phyloP scores from a whole-genome alignment of 2,888 invertebrate species.

The Abrostola triplasia region DNA sequence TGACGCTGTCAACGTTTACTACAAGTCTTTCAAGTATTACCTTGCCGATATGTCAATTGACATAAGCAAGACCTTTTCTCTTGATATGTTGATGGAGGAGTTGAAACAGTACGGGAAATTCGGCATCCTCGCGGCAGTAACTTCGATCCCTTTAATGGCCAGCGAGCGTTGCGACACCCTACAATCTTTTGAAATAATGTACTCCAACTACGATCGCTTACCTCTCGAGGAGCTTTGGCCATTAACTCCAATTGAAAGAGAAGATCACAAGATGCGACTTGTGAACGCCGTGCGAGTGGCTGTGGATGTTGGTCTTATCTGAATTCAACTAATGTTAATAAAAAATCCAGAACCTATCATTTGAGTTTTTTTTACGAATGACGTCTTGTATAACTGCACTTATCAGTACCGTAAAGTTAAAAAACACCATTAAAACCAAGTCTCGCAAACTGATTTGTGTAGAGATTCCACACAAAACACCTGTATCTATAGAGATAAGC shows the following conservation, averaged over 20 bases:
- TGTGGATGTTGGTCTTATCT: constrained; percentile 69
- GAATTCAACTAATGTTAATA: constrained; percentile 33
- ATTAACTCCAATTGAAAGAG: constrained; percentile 60
- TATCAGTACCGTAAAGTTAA: constrained; percentile 58
- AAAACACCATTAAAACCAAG: constrained; percentile 56
- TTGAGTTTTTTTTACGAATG: constrained; percentile 33
- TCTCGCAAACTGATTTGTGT: constrained; percentile 70
- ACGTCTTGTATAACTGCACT: constrained; percentile 48
- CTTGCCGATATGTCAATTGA: constrained; percentile 68
- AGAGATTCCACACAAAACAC: constrained; percentile 73
- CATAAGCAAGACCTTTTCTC: constrained; percentile 58
- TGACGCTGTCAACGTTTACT: constrained; percentile 64
- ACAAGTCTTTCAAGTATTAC: constrained; percentile 62
- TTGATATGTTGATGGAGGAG: constrained; percentile 63
- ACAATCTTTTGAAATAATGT: constrained; percentile 53
- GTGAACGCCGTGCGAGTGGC: constrained; percentile 66
- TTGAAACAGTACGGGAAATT: constrained; percentile 66
- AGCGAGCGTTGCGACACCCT: constrained; percentile 65
- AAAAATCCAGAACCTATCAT: constrained; percentile 22
- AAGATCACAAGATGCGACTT: constrained; percentile 62
- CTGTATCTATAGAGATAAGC: constrained; percentile 71
- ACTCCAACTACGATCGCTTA: constrained; percentile 58
- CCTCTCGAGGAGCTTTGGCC: constrained; percentile 69
- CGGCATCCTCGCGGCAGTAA: constrained; percentile 63
- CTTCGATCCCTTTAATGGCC: constrained; percentile 65